A percentile compares a stretch with the other conserved stretches of the same genome.
Evolutionary conservation across 35 echinoderm and acorn worm genomes (phyloP).

Genomic region (Nesometra sesokonis): DNA sequence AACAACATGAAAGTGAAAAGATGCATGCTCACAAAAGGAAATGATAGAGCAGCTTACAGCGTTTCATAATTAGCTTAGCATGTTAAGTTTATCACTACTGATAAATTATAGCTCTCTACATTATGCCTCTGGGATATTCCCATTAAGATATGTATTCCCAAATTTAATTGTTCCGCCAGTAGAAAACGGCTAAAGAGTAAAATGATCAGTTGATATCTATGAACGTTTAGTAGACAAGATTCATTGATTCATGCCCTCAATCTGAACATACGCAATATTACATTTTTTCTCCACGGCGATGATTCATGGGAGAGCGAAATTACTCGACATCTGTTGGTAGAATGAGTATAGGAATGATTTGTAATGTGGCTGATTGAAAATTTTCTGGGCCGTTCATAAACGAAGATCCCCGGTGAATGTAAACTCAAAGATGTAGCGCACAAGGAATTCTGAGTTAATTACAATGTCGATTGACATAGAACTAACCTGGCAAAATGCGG

Average conservation of each 20-base stretch:
- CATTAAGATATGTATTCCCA: background rate
- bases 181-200: background rate
- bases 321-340: background rate
- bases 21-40: background rate
- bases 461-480: background rate
- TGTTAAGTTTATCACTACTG: background rate
- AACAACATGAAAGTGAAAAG: background rate
- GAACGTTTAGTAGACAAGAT: background rate
- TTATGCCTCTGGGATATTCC: background rate
- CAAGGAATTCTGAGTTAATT: background rate
- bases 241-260: background rate
- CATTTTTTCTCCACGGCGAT: background rate
- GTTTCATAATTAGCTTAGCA: background rate
- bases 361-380: background rate
- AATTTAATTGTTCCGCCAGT: background rate
- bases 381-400: background rate
- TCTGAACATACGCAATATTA: background rate
- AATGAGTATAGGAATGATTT: background rate
- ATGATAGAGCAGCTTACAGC: background rate
- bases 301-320: background rate
- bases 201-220: background rate
- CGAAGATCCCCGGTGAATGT: background rate
- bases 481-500: background rate
- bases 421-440: background rate
- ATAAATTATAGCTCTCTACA: background rate